These are phyloP conservation scores for Acropora yongei DNA, from an alignment of 64 coral and sea anemone species.

Conservation along the genomic window DNA sequence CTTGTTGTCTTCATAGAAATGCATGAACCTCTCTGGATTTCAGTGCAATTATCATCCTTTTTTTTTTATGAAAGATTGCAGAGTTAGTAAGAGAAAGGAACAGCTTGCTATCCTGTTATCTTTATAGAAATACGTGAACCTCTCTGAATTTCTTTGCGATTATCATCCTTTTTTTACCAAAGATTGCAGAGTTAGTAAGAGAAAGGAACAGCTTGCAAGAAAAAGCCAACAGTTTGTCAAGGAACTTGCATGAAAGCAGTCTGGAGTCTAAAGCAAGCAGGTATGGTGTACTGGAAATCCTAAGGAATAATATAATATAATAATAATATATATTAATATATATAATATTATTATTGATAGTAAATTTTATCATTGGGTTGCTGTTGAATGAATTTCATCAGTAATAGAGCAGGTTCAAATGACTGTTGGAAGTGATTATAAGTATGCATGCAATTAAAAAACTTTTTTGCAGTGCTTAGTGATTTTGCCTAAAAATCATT, in stretches of 20 bases:
- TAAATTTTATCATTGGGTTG: no score
- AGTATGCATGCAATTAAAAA: no score
- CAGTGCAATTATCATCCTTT: background rate
- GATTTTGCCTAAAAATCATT: no score
- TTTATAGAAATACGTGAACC: background rate
- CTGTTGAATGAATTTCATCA: no score
- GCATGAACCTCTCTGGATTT: background rate
- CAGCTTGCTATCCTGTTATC: background rate
- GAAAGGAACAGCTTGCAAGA: conserved; percentile 70
- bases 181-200: conserved; percentile 85
- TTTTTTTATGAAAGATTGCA: conserved; percentile 60
- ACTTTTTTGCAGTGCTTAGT: no score
- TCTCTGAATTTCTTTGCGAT: background rate
- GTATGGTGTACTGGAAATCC: conserved; percentile 11
- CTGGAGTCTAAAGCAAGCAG: conserved; percentile 99
- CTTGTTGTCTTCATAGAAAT: background rate
- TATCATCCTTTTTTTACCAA: background rate
- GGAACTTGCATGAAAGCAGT: conserved; percentile 92
- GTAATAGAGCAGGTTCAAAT: no score
- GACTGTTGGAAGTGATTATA: no score
- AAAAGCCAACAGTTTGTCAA: conserved; percentile 75
- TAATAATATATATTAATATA: no score
- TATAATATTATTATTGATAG: no score
- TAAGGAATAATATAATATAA: background rate
- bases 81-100: conserved; percentile 77